phyloP scores from a whole-genome alignment of 92 coral and sea anemone genomes.

The Siderastrea radians region DNA sequence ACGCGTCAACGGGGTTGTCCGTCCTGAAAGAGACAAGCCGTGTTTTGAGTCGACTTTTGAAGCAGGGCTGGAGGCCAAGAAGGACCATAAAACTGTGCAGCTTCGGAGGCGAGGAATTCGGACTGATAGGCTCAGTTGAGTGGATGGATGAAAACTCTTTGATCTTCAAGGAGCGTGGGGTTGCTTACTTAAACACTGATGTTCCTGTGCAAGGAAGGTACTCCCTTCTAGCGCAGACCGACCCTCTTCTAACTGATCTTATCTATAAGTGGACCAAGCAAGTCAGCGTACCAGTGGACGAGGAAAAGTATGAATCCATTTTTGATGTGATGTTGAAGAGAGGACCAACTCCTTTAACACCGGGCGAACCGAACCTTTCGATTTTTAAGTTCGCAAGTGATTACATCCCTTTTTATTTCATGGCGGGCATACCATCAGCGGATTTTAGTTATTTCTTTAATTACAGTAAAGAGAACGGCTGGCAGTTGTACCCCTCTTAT shows the following conservation, averaged over 20 bases:
- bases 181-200: constrained; percentile 77
- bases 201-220: constrained; percentile 73
- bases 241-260: constrained; percentile 56
- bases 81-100: constrained; percentile 75
- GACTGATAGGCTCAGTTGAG: constrained; percentile 67
- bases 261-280: constrained; percentile 63
- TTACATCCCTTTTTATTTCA: constrained; percentile 79
- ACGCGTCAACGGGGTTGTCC: constrained; percentile 68
- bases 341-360: constrained; percentile 35
- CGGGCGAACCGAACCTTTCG: constrained; percentile 54
- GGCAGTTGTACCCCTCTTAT: constrained; percentile 82
- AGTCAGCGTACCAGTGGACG: constrained; percentile 49
- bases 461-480: constrained; percentile 4
- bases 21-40: constrained; percentile 66
- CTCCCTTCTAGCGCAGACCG: constrained; percentile 57
- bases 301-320: constrained; percentile 31
- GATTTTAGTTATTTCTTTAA: constrained; percentile 91
- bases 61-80: constrained; percentile 74
- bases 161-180: constrained; percentile 65
- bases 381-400: constrained; percentile 72
- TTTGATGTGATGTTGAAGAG: constrained; percentile 66
- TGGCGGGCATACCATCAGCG: constrained; percentile 82
- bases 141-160: constrained; percentile 69
- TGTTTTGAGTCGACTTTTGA: constrained; percentile 35
- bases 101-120: constrained; percentile 81